Conservation (phyloP, 2,113 vertebrate genomes). For the Periophthalmodon schlosseri region DNA sequence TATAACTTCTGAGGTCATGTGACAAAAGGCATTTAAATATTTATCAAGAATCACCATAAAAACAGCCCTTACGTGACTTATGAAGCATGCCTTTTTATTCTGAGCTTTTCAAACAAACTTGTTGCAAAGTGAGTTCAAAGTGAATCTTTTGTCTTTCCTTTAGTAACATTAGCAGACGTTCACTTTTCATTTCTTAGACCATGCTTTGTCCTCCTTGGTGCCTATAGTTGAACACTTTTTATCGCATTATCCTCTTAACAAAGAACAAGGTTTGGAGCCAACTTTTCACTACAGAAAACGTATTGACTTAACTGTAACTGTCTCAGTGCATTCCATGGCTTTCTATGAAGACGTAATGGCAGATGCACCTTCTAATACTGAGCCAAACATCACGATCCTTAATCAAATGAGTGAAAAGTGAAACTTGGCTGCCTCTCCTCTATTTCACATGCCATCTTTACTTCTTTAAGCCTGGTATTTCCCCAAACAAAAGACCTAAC, state of each 20-base stretch:
- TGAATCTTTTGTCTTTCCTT: neutral
- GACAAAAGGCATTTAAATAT: no score
- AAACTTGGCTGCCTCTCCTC: neutral
- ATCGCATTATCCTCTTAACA: neutral
- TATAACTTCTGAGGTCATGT: no score
- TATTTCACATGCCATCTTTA: conserved; percentile 6
- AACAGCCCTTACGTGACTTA: no score
- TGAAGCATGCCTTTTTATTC: no score
- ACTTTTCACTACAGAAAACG: neutral
- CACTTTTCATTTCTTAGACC: neutral
- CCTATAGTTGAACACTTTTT: neutral
- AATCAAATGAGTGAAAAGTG: neutral
- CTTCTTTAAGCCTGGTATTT: conserved; percentile 26
- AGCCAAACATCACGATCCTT: neutral
- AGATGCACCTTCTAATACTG: neutral
- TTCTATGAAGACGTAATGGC: neutral
- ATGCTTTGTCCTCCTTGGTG: neutral
- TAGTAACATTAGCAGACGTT: neutral
- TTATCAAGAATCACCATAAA: no score
- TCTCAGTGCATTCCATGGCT: neutral
- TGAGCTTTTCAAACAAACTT: neutral
- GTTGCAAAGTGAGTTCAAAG: neutral
- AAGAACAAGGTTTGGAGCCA: neutral
- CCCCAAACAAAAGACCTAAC: conserved; percentile 20
- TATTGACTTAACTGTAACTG: neutral